Percentiles rank a stretch among this genome's conserved stretches.
phyloP scores from a whole-genome alignment of 2,113 vertebrate species.

The Albula glossodonta region DNA sequence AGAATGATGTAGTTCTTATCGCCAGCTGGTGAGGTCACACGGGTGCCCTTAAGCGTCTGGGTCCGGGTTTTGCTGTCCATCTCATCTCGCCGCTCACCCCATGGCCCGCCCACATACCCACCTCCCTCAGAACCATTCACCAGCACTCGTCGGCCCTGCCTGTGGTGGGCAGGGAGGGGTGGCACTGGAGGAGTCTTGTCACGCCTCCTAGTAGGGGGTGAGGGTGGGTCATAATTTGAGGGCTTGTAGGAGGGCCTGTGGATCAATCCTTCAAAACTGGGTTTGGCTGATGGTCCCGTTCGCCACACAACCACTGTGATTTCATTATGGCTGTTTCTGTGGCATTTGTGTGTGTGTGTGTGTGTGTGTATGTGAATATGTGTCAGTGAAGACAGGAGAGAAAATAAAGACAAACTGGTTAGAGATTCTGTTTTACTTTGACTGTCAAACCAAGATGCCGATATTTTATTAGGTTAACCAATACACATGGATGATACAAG shows the following conservation, averaged over 20 bases:
- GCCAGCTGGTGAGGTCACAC: slow-evolving; percentile 73
- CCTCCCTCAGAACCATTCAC: slow-evolving; percentile 66
- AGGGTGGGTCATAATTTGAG: slow-evolving; percentile 75
- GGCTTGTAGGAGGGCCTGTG: slow-evolving; percentile 84
- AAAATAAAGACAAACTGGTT: neutral
- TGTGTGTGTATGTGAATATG: neutral
- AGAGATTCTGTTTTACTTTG: neutral
- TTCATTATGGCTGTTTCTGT: slow-evolving; percentile 83
- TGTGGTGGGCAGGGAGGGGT: slow-evolving; percentile 73
- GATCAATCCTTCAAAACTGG: slow-evolving; percentile 75
- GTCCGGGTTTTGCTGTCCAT: slow-evolving; percentile 70
- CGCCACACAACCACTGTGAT: slow-evolving; percentile 91
- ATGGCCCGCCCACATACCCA: slow-evolving; percentile 68
- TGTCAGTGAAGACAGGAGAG: neutral
- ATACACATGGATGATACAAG: too few relatives aligned
- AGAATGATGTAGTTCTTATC: slow-evolving; percentile 95
- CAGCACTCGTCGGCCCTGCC: slow-evolving; percentile 78
- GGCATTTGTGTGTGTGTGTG: neutral
- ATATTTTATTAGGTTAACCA: too few relatives aligned
- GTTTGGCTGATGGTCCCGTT: slow-evolving; percentile 79
- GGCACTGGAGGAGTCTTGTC: slow-evolving; percentile 76
- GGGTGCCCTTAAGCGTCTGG: slow-evolving; percentile 69
- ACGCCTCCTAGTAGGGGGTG: slow-evolving; percentile 72
- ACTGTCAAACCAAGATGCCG: too few relatives aligned
- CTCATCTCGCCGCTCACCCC: slow-evolving; percentile 75